Evolutionary conservation across 2,888 invertebrate species (phyloP).

Genomic region (Microplitis manilae): DNA sequence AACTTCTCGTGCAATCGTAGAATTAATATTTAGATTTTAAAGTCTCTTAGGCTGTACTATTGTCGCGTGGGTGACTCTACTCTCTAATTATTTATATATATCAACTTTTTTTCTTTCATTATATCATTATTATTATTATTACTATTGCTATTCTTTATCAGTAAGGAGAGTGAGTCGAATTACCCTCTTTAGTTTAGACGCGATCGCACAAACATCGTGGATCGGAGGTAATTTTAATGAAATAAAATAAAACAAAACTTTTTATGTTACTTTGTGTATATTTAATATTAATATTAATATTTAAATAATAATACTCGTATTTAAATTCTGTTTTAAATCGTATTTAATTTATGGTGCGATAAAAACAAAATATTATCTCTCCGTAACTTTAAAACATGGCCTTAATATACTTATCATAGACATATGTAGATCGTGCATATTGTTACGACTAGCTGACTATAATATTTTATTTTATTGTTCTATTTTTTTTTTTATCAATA

Average conservation of each 20-base stretch:
- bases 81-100: conserved; percentile 23
- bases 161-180: background rate
- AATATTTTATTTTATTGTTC: conserved; percentile 19
- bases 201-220: background rate
- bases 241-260: background rate
- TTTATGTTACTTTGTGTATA: background rate
- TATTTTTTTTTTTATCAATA: conserved; percentile 11
- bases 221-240: background rate
- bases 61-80: conserved; percentile 41
- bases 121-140: no score
- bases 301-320: background rate
- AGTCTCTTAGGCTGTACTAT: conserved; percentile 49
- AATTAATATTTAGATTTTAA: conserved; percentile 55
- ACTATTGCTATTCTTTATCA: background rate
- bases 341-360: conserved; percentile 52
- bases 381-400: conserved; percentile 63
- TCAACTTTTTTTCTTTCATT: background rate
- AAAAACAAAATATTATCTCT: conserved; percentile 50
- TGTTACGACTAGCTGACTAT: conserved; percentile 51
- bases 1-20: conserved; percentile 65
- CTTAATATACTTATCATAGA: conserved; percentile 66
- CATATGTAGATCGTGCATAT: conserved; percentile 50
- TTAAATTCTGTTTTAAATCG: conserved; percentile 49
- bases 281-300: background rate
- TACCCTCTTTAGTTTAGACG: conserved; percentile 5